These are phyloP conservation scores for Drosophila parvula DNA, from an alignment of 1,140 invertebrate genomes.

Conservation along the genomic window DNA sequence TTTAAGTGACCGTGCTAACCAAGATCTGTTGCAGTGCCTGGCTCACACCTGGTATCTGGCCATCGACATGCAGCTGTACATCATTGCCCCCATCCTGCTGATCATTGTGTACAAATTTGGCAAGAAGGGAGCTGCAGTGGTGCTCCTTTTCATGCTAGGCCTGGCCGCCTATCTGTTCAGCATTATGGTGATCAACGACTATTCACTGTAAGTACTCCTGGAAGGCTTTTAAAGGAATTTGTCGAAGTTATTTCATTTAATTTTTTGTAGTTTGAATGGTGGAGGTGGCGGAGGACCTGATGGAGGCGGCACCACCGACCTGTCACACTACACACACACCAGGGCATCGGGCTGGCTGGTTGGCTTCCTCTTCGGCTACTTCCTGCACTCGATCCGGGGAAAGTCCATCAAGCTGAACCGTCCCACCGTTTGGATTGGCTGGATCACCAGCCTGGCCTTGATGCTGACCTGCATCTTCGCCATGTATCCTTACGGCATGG, in stretches of 20 bases:
- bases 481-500: slow-evolving; percentile 72
- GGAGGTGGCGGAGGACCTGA: slow-evolving; percentile 14
- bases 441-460: slow-evolving; percentile 61
- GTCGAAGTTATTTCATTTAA: not conserved
- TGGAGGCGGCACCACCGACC: not conserved
- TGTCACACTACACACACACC: slow-evolving; percentile 50
- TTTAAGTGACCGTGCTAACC: not conserved
- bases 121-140: slow-evolving; percentile 48
- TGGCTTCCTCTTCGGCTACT: slow-evolving; percentile 73
- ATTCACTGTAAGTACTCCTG: slow-evolving; percentile 34
- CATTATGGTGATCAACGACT: slow-evolving; percentile 55
- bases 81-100: slow-evolving; percentile 90
- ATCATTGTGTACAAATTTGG: slow-evolving; percentile 88
- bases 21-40: slow-evolving; percentile 88
- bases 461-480: slow-evolving; percentile 73
- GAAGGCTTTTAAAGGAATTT: not conserved
- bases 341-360: slow-evolving; percentile 69
- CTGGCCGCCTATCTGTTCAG: slow-evolving; percentile 51
- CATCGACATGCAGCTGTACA: slow-evolving; percentile 93
- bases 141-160: slow-evolving; percentile 39
- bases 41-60: slow-evolving; percentile 94
- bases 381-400: slow-evolving; percentile 52
- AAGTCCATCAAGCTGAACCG: slow-evolving; percentile 40
- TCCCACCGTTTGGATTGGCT: slow-evolving; percentile 51
- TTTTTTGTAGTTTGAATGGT: slow-evolving; percentile 3